Evolutionary conservation across 2,113 vertebrate species (phyloP), one percentile per base, ranked within the genome.

Genomic region (Dicaeum eximium): DNA sequence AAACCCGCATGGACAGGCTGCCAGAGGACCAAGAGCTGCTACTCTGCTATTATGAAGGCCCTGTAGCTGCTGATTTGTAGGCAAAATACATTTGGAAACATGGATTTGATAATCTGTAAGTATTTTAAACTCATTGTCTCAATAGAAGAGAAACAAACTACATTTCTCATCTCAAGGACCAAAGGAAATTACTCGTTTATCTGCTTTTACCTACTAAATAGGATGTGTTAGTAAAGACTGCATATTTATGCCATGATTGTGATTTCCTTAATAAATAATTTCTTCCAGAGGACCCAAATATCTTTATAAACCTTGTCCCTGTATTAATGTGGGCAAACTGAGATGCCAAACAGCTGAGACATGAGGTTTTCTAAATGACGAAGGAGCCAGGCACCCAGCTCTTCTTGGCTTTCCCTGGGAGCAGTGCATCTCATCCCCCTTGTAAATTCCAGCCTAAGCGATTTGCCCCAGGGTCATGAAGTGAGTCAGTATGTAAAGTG

Each of bases 401-500:
- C 51, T 94, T 38, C 62, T 74, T 86, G 60, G 33, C 47, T 93
- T 77, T 83, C 67, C 44, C 65, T 90, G 80, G 80, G 72, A 92
- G 86, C 72, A 56, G 83, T 86, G 57, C 82, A 35, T 86, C 40
- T 83, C 65, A 80, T 17, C 50, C 56, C 80, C 61, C 35, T 90
- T 94, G 82, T 91, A 95, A 96, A 95, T 92, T 94, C 93, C 90
- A 95, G 64, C 61, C 69, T 88, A 95, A 95, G 70, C 0, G 37
- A 84, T 94, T 94, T 96, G 92, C 92, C 93, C 92, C 61, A 57
- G 47, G 95, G 88, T 96, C 94, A 92, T 4, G 4, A 79, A 90
- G 64, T 93, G 95, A 97, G 77, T 95, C 93, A 94, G 69, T 94
- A 35, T 94, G 75, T 75, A 65, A 94, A 78, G 33, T 86, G 92